These are phyloP conservation scores for Drosophila subobscura DNA, from an alignment of 1,140 invertebrate species.

Conservation along the genomic window DNA sequence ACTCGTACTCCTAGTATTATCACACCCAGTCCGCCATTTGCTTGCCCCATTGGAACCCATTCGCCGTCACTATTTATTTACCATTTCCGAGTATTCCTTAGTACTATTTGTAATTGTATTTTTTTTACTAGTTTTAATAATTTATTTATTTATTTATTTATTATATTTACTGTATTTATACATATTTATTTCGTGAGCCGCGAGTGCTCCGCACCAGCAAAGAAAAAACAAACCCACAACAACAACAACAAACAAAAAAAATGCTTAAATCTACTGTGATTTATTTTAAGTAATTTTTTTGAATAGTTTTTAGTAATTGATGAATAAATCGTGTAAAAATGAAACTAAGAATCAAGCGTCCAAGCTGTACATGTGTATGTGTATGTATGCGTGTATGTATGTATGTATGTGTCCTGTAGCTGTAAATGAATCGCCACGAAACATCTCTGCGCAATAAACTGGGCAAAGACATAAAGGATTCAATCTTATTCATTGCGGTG, in stretches of 20 bases:
- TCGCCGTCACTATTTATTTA: constrained; percentile 33
- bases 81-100: constrained; percentile 14
- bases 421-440: constrained; percentile 2
- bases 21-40: constrained; percentile 5
- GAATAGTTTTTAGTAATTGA: constrained; percentile 61
- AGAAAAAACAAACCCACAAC: background rate
- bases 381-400: too few relatives aligned
- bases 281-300: constrained; percentile 81
- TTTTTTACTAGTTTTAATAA: constrained; percentile 40
- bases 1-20: constrained; percentile 32
- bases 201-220: background rate
- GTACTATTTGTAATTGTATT: constrained; percentile 3
- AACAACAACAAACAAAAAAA: constrained; percentile 55
- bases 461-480: constrained; percentile 14
- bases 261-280: constrained; percentile 79
- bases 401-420: constrained; percentile 22
- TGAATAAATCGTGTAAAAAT: constrained; percentile 25
- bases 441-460: constrained; percentile 35
- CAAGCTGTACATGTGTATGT: constrained; percentile 22
- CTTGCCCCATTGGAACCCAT: background rate
- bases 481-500: background rate
- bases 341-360: constrained; percentile 26
- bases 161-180: background rate
- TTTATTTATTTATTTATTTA: constrained; percentile 56
- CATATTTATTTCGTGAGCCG: constrained; percentile 37